Evolutionary conservation across 2,113 vertebrate genomes (phyloP).

Genomic region (Lucifuga dentata): DNA sequence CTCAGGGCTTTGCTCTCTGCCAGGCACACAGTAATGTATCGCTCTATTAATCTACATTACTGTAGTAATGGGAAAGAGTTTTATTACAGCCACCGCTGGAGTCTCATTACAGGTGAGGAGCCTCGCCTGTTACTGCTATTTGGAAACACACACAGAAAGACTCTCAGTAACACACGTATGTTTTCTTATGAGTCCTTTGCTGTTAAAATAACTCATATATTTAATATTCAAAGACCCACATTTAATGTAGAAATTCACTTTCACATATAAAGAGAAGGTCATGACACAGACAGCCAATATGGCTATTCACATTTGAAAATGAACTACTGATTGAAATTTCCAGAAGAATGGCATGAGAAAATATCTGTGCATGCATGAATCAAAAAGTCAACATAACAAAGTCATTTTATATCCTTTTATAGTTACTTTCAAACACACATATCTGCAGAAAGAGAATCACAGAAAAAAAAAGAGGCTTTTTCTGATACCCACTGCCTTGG

Average conservation of each 20-base stretch:
- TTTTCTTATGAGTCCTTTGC: not conserved
- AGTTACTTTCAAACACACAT: not conserved
- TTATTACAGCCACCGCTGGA: conserved; percentile 65
- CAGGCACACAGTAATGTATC: conserved; percentile 72
- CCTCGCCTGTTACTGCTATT: conserved; percentile 8
- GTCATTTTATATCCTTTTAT: conserved; percentile 1
- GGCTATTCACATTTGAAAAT: not conserved
- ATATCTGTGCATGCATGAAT: not conserved
- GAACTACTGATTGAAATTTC: not conserved
- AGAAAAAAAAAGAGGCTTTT: not conserved
- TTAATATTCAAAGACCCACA: not conserved
- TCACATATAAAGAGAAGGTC: not conserved
- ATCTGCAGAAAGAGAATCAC: conserved; percentile 5
- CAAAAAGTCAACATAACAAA: conserved; percentile 19
- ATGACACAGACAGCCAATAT: not conserved
- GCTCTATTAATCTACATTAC: conserved; percentile 77
- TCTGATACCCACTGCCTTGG: not conserved
- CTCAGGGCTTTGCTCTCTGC: conserved; percentile 50
- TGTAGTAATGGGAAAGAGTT: conserved; percentile 64
- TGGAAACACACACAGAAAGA: conserved; percentile 20
- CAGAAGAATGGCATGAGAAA: not conserved
- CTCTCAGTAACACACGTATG: not conserved
- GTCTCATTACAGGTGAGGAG: conserved; percentile 65
- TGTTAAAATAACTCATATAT: not conserved
- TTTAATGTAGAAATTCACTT: not conserved